Evolutionary conservation across 2,888 invertebrate species (phyloP).

Genomic region (Idaea straminata): DNA sequence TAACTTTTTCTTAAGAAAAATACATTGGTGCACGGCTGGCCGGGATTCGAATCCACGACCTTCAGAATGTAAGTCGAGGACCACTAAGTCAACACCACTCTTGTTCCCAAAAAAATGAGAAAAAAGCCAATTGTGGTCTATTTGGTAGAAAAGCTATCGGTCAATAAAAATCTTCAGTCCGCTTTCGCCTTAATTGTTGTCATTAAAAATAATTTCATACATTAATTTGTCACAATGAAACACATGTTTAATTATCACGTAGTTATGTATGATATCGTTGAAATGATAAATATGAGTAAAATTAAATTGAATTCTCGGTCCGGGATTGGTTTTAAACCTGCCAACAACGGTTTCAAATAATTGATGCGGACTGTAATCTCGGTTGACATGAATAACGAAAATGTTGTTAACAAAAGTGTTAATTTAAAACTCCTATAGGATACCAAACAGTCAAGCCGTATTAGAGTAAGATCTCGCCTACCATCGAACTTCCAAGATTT

Average conservation of each 20-base stretch:
- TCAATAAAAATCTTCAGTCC: too few relatives aligned
- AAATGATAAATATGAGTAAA: conserved; percentile 22
- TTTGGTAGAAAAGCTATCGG: too few relatives aligned
- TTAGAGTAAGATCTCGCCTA: too few relatives aligned
- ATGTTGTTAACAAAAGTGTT: conserved; percentile 8
- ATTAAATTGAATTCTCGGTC: conserved; percentile 32
- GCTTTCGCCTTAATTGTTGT: background rate
- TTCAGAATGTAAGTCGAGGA: too few relatives aligned
- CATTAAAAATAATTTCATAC: background rate
- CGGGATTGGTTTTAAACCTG: conserved; percentile 41
- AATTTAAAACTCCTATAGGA: background rate
- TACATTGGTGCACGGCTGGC: too few relatives aligned
- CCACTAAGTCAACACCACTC: too few relatives aligned
- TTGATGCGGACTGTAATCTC: conserved; percentile 41
- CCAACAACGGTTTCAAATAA: conserved; percentile 43
- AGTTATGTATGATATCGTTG: background rate
- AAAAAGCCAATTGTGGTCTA: too few relatives aligned
- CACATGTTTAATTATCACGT: background rate
- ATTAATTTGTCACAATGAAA: background rate
- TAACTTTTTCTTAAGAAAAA: too few relatives aligned
- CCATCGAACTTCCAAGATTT: too few relatives aligned
- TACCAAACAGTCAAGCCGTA: too few relatives aligned
- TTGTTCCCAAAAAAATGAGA: too few relatives aligned
- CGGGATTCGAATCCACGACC: too few relatives aligned
- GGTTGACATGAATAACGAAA: conserved; percentile 23